Evolutionary conservation across 2,797 vertebrate species (phyloP).

Genomic region (Lepilemur septentrionalis): DNA sequence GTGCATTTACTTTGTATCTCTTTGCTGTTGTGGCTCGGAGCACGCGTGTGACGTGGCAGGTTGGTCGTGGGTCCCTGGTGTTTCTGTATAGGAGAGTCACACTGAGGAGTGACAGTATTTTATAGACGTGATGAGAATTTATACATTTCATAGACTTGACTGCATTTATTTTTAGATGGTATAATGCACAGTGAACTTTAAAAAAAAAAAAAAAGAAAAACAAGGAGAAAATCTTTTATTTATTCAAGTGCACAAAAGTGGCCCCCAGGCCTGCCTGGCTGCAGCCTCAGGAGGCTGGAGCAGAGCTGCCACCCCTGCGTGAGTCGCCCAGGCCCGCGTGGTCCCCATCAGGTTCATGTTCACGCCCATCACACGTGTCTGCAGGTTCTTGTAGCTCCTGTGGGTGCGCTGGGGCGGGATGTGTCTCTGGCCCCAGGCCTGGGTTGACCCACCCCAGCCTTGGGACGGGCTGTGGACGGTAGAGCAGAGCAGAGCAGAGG

Average conservation of each 20-base stretch:
- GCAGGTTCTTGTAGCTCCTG: not conserved
- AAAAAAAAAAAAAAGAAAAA: conserved; percentile 49
- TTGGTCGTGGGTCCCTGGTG: conserved; percentile 37
- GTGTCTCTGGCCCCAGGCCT: not conserved
- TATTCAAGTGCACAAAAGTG: conserved; percentile 75
- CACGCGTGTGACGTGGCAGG: conserved; percentile 36
- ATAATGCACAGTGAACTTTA: conserved; percentile 78
- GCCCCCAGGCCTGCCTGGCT: not conserved
- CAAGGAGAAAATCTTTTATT: conserved; percentile 71
- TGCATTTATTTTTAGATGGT: conserved; percentile 81
- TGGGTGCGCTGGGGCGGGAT: not conserved
- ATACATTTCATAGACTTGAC: conserved; percentile 74
- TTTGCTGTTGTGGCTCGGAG: conserved; percentile 46
- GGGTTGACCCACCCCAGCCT: not conserved
- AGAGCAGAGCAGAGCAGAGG: not conserved
- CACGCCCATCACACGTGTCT: not conserved
- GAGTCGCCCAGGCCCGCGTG: too few relatives aligned
- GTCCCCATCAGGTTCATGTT: not conserved
- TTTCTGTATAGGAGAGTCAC: conserved; percentile 77
- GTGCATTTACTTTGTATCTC: conserved; percentile 71
- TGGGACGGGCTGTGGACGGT: not conserved
- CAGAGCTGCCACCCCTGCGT: not conserved
- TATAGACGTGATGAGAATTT: conserved; percentile 73
- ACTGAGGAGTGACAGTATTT: conserved; percentile 72
- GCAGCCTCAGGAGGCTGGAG: not conserved